Evolutionary conservation across 2,113 vertebrate species (phyloP).

Genomic region (Nothobranchius kuhntae): DNA sequence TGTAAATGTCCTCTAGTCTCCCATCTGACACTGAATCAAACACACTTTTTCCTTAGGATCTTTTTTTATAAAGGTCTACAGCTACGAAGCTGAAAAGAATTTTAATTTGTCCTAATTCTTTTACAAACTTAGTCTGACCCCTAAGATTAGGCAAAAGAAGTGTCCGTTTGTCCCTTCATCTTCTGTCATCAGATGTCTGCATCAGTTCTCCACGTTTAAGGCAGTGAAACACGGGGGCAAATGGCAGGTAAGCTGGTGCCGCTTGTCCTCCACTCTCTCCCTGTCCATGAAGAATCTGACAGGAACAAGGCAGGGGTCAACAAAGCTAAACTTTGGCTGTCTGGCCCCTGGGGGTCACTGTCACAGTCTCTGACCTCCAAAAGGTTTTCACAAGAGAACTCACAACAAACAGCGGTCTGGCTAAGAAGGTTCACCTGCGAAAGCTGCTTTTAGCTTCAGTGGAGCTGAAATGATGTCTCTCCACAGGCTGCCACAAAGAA

Average conservation of each 20-base stretch:
- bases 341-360: conserved; percentile 40
- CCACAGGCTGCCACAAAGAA: neutral
- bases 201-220: conserved; percentile 23
- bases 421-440: conserved; percentile 26
- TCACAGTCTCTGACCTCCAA: conserved; percentile 39
- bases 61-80: neutral
- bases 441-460: conserved; percentile 21
- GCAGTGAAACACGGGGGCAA: conserved; percentile 32
- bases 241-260: conserved; percentile 67
- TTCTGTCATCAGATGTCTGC: conserved; percentile 12
- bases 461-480: conserved; percentile 19
- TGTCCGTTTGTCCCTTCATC: conserved; percentile 2
- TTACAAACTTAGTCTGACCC: conserved; percentile 59
- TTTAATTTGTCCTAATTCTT: conserved; percentile 14
- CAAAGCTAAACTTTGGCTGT: conserved; percentile 36
- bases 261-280: conserved; percentile 42
- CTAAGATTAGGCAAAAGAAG: conserved; percentile 13
- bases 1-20: too few relatives aligned
- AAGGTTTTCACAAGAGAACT: conserved; percentile 24
- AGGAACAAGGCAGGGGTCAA: conserved; percentile 65
- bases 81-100: conserved; percentile 3
- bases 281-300: conserved; percentile 53
- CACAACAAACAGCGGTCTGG: conserved; percentile 20
- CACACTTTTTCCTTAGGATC: too few relatives aligned
- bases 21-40: too few relatives aligned